Conservation (phyloP, 2,888 invertebrate genomes). For the Gortyna flavago region DNA sequence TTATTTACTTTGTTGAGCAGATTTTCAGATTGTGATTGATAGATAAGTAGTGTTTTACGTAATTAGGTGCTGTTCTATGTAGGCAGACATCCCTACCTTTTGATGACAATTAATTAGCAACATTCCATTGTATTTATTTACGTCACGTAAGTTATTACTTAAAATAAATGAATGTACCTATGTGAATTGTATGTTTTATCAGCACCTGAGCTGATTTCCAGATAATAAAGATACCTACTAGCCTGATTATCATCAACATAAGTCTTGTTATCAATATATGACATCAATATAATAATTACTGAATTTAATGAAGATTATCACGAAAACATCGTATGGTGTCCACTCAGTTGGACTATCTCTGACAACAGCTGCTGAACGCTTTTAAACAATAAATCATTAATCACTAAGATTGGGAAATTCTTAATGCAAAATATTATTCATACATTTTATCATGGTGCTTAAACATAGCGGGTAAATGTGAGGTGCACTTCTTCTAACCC, state of each 20-base stretch:
- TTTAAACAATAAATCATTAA: neutral
- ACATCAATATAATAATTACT: neutral
- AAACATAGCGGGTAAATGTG: no score
- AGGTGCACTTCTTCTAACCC: no score
- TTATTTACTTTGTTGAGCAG: no score
- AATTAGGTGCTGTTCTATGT: neutral
- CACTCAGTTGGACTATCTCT: neutral
- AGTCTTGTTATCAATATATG: neutral
- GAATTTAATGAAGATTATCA: no score
- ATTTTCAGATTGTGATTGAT: no score
- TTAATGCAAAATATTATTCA: neutral
- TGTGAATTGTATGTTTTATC: neutral
- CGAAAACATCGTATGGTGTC: neutral
- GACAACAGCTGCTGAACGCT: neutral
- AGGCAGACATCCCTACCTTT: neutral
- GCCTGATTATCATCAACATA: no score
- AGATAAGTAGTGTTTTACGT: no score
- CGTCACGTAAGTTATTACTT: neutral
- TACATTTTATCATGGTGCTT: no score
- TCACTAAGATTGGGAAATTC: neutral
- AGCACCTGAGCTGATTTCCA: neutral
- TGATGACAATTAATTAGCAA: neutral
- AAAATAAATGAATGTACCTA: no score
- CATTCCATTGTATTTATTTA: neutral
- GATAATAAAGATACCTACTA: neutral